phyloP scores from a whole-genome alignment of 2,888 invertebrate species.

The Brenthis ino region DNA sequence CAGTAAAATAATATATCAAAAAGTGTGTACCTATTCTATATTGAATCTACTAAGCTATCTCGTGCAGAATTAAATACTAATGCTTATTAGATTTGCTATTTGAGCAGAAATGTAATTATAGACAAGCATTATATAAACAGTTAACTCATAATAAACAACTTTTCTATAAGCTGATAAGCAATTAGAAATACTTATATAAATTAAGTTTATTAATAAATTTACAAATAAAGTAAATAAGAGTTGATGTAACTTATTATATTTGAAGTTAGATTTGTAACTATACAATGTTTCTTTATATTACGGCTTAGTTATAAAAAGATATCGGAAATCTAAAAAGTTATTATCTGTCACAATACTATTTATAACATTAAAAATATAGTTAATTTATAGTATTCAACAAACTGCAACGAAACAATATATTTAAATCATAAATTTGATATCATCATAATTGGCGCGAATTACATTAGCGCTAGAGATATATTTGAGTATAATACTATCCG shows the following conservation, averaged over 20 bases:
- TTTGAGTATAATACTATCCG: neutral
- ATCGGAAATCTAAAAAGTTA: too few relatives aligned
- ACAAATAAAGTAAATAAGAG: neutral
- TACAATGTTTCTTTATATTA: too few relatives aligned
- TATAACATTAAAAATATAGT: too few relatives aligned
- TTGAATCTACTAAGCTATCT: too few relatives aligned
- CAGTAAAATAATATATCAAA: too few relatives aligned
- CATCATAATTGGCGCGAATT: conserved; percentile 33
- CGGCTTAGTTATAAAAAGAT: too few relatives aligned
- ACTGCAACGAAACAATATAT: conserved; percentile 9
- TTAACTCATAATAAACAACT: neutral
- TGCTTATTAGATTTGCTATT: neutral
- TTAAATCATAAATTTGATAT: conserved; percentile 17
- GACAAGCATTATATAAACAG: conserved; percentile 1
- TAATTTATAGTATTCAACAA: neutral
- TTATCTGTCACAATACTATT: too few relatives aligned
- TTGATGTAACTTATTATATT: too few relatives aligned
- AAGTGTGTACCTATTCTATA: too few relatives aligned
- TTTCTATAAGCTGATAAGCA: neutral
- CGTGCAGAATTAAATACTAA: neutral
- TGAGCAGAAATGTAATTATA: neutral
- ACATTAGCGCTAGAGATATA: neutral
- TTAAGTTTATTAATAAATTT: neutral
- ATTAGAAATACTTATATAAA: conserved; percentile 1
- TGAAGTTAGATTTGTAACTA: too few relatives aligned